A percentile compares a stretch with the other conserved stretches of the same genome.
These are phyloP conservation scores for Gymnogyps californianus DNA, from an alignment of 2,113 vertebrate species.

Conservation along the genomic window DNA sequence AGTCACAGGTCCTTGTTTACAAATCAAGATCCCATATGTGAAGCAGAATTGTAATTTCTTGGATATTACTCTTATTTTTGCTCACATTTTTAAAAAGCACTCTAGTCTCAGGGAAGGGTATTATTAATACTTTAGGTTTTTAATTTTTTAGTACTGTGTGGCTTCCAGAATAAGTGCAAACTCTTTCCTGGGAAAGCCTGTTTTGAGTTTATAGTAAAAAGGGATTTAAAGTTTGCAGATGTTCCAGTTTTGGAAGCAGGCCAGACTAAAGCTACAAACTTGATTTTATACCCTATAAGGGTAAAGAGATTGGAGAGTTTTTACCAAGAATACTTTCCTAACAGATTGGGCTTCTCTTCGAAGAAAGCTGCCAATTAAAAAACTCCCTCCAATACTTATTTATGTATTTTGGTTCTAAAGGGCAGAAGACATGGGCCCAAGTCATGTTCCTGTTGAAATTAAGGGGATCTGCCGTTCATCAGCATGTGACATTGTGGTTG, in stretches of 20 bases:
- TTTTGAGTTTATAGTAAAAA: neutral
- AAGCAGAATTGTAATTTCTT: neutral
- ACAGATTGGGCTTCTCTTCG: neutral
- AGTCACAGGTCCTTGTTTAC: neutral
- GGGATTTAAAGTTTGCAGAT: conserved; percentile 12
- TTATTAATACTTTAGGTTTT: neutral
- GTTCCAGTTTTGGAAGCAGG: neutral
- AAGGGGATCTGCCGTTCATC: neutral
- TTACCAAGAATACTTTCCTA: neutral
- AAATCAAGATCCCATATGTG: neutral
- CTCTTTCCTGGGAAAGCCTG: neutral
- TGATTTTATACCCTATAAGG: neutral
- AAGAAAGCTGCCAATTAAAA: neutral
- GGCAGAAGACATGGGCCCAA: neutral
- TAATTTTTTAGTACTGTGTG: neutral
- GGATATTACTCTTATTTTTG: neutral
- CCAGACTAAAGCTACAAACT: neutral
- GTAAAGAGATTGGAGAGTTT: neutral
- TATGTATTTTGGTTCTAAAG: neutral
- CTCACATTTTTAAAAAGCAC: neutral
- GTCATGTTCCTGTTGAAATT: neutral
- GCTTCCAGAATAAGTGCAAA: neutral
- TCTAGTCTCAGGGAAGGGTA: neutral
- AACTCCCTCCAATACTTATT: neutral
- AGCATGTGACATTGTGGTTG: neutral